Evolutionary conservation across 1,140 invertebrate genomes (phyloP), one percentile per base, ranked within the genome.

Genomic region (Palaemon carinicauda): DNA sequence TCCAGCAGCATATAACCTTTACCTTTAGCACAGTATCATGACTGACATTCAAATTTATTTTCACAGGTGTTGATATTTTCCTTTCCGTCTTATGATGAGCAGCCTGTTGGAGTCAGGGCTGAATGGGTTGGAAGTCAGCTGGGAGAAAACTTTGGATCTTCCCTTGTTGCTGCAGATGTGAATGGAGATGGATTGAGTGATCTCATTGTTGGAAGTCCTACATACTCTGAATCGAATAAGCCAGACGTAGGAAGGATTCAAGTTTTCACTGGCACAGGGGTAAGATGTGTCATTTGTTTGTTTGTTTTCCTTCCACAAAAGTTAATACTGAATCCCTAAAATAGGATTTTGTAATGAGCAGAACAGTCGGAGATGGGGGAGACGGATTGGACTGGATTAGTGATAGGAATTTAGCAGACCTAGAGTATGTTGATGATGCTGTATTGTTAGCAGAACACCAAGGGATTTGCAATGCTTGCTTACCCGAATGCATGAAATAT

Each of bases 161-260:
- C 93, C 21, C 89, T 97, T 1, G 91, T 94, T 69, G 93, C 94
- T 3, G 92, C 94, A 31, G 95, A 97, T 91, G 90, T 96, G 1
- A 95, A 96, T 90, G 92, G 92, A 5, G 96, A 97, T 90, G 93
- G 93, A 1, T 91, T 93, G 24, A 93, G 94, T 86, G 93, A 97
- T 90, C 90, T 97, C 14, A 91, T 97, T 19, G 93, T 97, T 29
- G 96, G 96, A n/a, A 95, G 96, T 1, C 96, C 96, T 0, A 93
- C 94, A 54, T 94, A 94, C 91, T 90, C 90, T 1, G 80, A 90
- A 90, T 12, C 71, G 24, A 79, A 89, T 50, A 54, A 78, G 29
- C 91, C 91, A 27, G 93, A 95, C 77, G 92, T 94, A 89, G 95
- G 95, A 69, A 91, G 91, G 75, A 92, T 95, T 54, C 94, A 94